phyloP scores from a whole-genome alignment of 2,797 vertebrate genomes.

The Clarias laeviceps region DNA sequence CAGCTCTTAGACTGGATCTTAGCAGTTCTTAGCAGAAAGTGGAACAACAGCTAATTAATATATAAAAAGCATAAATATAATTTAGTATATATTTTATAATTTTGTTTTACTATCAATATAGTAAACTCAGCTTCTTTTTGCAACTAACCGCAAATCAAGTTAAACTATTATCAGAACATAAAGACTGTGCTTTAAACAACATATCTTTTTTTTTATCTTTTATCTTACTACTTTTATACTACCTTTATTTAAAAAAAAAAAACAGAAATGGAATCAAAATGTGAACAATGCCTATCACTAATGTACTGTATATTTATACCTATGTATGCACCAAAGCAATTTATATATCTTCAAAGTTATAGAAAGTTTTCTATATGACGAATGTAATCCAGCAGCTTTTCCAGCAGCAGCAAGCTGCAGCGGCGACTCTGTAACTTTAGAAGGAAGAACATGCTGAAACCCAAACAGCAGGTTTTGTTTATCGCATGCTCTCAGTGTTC shows the following conservation, averaged over 20 bases:
- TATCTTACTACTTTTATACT: too few relatives aligned
- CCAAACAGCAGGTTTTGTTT: constrained; percentile 52
- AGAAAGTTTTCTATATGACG: not conserved
- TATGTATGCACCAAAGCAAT: not conserved
- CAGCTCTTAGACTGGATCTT: too few relatives aligned
- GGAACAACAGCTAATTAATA: not conserved
- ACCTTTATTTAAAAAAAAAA: not conserved
- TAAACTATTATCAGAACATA: not conserved
- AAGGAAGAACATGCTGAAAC: not conserved
- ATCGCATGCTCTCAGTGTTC: constrained; percentile 70
- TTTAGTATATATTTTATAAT: too few relatives aligned
- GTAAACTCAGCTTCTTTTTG: not conserved
- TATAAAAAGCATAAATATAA: not conserved
- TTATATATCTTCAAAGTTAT: not conserved
- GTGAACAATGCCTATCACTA: not conserved
- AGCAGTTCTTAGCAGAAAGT: not conserved
- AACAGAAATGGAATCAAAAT: not conserved
- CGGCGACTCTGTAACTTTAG: constrained; percentile 3
- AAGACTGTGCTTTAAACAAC: not conserved
- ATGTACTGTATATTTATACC: not conserved
- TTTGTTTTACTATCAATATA: not conserved
- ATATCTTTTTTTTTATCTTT: too few relatives aligned
- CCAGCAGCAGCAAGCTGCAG: not conserved
- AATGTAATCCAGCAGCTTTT: not conserved
- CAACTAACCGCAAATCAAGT: not conserved